A percentile compares a stretch with the other conserved stretches of the same genome.
These are phyloP conservation scores for Prunella strophiata DNA, from an alignment of 2,797 vertebrate genomes.

Conservation along the genomic window DNA sequence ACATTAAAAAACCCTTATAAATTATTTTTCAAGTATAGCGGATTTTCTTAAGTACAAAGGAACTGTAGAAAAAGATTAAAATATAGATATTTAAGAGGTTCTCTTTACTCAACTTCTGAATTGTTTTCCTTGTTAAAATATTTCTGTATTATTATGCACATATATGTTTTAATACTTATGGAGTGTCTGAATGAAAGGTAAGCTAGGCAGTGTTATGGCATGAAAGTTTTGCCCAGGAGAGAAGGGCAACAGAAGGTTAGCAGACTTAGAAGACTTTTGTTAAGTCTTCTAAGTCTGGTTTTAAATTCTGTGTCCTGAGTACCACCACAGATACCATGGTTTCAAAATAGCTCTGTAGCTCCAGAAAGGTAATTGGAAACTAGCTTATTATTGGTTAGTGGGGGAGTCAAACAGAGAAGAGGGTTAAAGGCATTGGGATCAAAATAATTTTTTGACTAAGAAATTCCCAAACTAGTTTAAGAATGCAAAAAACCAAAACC, in stretches of 20 bases:
- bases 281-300: not conserved
- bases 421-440: accelerated
- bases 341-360: not conserved
- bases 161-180: not conserved
- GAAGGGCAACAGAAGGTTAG: not conserved
- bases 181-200: not conserved
- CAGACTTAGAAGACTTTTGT: too few relatives aligned
- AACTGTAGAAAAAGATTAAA: not conserved
- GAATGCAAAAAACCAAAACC: not conserved
- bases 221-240: not conserved
- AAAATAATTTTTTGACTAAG: not conserved
- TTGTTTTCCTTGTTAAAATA: not conserved
- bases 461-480: not conserved
- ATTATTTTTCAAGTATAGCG: not conserved
- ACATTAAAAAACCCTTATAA: not conserved
- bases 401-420: not conserved
- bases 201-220: not conserved
- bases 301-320: not conserved
- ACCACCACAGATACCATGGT: not conserved
- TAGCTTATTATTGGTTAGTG: not conserved
- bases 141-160: not conserved
- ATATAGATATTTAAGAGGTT: not conserved
- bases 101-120: not conserved
- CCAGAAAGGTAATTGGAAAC: not conserved
- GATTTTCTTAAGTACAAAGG: not conserved